Evolutionary conservation across 2,797 vertebrate species (phyloP).

Genomic region (Glyptemys insculpta): DNA sequence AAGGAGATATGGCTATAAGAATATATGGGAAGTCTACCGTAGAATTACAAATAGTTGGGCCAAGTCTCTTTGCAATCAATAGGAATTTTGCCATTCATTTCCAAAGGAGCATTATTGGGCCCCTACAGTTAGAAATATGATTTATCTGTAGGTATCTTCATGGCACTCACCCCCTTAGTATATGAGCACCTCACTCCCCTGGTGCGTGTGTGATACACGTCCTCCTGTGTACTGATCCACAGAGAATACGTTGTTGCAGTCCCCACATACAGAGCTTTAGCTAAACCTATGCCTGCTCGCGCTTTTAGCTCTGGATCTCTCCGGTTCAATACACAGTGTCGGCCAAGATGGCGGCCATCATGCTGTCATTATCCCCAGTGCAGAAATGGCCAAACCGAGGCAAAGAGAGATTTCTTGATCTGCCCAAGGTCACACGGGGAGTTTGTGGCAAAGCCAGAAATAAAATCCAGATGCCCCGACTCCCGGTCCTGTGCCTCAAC

Average conservation of each 20-base stretch:
- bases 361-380: accelerated
- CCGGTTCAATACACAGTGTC: background rate
- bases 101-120: conserved; percentile 54
- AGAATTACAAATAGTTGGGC: conserved; percentile 72
- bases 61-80: conserved; percentile 75
- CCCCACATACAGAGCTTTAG: background rate
- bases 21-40: conserved; percentile 74
- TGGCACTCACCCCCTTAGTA: background rate
- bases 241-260: background rate
- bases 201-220: background rate
- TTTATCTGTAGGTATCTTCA: conserved; percentile 49
- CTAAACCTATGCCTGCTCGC: background rate
- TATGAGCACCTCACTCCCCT: accelerated
- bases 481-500: too few relatives aligned
- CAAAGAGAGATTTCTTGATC: background rate
- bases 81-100: conserved; percentile 77
- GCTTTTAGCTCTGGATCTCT: background rate
- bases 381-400: accelerated
- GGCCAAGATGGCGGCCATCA: background rate
- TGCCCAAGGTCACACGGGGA: background rate
- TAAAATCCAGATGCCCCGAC: background rate
- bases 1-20: conserved; percentile 51
- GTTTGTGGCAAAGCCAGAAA: background rate
- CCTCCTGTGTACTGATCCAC: background rate
- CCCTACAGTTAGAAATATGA: conserved; percentile 58